Conservation (phyloP, 2,888 invertebrate species). For the Theristus sp. region DNA sequence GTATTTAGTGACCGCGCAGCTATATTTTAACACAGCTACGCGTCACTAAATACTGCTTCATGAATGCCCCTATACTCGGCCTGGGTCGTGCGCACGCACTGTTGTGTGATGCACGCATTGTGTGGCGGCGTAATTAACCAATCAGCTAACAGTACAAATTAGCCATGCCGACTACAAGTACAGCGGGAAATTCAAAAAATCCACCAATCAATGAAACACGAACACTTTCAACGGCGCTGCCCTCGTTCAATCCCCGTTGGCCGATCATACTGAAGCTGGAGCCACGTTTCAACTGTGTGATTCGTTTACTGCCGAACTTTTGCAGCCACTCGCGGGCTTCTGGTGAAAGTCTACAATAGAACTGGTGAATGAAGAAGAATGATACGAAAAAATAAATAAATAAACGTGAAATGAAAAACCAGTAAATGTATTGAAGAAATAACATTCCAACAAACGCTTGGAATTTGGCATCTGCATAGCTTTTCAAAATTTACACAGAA, state of each 20-base stretch:
- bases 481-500: no score
- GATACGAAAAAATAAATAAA: not conserved
- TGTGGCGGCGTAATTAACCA: no score
- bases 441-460: no score
- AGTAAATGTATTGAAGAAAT: not conserved
- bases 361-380: not conserved
- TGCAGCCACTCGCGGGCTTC: conserved; percentile 13
- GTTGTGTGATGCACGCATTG: no score
- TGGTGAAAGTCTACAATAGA: not conserved
- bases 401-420: not conserved
- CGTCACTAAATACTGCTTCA: no score
- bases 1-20: no score
- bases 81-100: no score
- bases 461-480: no score
- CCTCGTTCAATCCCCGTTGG: conserved; percentile 26
- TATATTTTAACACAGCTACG: no score
- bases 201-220: not conserved
- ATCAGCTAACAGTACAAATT: no score
- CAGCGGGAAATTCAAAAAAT: not conserved
- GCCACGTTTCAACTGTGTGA: conserved; percentile 25
- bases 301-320: conserved; percentile 24
- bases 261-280: conserved; percentile 30
- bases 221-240: conserved; percentile 29
- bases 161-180: no score
- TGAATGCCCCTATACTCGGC: no score